Evolutionary conservation across 2,888 invertebrate genomes (phyloP).

Genomic region (Metopia argyrocephala): DNA sequence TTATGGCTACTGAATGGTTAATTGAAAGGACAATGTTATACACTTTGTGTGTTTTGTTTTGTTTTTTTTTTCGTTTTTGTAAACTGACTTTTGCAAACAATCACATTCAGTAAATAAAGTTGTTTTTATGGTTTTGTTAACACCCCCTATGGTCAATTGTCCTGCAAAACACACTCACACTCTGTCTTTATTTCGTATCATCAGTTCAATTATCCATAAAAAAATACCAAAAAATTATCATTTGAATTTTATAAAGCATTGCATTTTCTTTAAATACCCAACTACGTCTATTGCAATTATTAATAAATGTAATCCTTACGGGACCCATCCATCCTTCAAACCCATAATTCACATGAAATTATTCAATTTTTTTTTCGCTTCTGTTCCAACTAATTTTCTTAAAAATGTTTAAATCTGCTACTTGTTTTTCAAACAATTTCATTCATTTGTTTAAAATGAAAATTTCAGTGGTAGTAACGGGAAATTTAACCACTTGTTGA

Average conservation of each 20-base stretch:
- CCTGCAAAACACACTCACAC: constrained; percentile 5
- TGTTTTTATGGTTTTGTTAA: constrained; percentile 41
- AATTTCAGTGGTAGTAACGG: background rate
- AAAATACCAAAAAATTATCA: background rate
- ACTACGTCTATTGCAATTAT: background rate
- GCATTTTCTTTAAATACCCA: constrained; percentile 6
- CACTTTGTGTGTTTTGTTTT: background rate
- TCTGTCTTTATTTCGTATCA: background rate
- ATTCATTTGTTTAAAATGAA: constrained; percentile 3
- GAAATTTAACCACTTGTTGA: constrained; percentile 42
- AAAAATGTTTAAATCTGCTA: constrained; percentile 56
- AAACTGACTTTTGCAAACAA: too few relatives aligned
- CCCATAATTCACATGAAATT: constrained; percentile 55
- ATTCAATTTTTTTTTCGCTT: constrained; percentile 45
- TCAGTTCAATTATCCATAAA: background rate
- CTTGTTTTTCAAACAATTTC: constrained; percentile 31
- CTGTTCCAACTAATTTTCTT: constrained; percentile 19
- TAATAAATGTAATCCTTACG: constrained; percentile 42
- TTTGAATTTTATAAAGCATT: constrained; percentile 40
- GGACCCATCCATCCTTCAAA: constrained; percentile 61
- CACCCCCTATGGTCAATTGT: constrained; percentile 52
- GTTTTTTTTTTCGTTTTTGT: too few relatives aligned
- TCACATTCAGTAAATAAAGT: too few relatives aligned
- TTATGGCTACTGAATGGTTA: constrained; percentile 55
- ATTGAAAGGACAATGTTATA: constrained; percentile 21